These are phyloP conservation scores for Anthonomus grandis DNA, from an alignment of 1,140 invertebrate genomes.

Conservation along the genomic window DNA sequence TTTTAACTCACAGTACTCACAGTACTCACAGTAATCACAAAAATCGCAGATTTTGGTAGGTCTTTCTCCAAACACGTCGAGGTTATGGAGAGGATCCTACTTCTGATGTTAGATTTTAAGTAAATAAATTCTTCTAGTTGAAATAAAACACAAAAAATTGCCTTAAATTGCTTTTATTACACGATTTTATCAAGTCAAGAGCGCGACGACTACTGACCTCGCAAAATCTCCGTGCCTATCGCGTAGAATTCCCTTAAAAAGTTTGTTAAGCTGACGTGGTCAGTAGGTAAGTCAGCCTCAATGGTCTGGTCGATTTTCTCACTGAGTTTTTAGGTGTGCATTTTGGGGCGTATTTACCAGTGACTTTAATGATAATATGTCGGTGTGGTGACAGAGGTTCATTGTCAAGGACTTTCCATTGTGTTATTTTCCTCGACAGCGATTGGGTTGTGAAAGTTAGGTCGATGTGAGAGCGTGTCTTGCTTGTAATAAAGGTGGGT, in stretches of 20 bases:
- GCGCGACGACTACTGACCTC: background rate
- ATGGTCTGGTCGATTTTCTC: background rate
- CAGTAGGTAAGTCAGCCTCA: background rate
- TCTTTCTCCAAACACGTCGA: too few species aligned
- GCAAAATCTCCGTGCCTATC: background rate
- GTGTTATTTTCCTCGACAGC: background rate
- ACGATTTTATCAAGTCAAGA: too few species aligned
- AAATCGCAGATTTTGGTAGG: too few species aligned
- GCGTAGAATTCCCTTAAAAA: background rate
- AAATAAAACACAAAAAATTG: too few species aligned
- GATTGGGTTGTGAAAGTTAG: constrained; percentile 2
- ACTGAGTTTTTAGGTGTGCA: background rate
- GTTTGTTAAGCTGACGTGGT: background rate
- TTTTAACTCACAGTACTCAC: too few species aligned
- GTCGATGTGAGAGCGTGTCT: background rate
- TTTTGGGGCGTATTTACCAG: background rate
- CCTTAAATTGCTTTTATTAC: too few species aligned
- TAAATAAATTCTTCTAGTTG: too few species aligned
- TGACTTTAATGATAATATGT: constrained; percentile 4
- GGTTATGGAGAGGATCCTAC: too few species aligned
- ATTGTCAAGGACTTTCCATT: constrained; percentile 6
- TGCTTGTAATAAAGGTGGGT: background rate
- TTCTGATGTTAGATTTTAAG: too few species aligned
- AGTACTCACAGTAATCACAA: too few species aligned
- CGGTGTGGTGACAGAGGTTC: constrained; percentile 6